phyloP scores from a whole-genome alignment of 2,113 vertebrate species.

The Ancistrus triradiatus region DNA sequence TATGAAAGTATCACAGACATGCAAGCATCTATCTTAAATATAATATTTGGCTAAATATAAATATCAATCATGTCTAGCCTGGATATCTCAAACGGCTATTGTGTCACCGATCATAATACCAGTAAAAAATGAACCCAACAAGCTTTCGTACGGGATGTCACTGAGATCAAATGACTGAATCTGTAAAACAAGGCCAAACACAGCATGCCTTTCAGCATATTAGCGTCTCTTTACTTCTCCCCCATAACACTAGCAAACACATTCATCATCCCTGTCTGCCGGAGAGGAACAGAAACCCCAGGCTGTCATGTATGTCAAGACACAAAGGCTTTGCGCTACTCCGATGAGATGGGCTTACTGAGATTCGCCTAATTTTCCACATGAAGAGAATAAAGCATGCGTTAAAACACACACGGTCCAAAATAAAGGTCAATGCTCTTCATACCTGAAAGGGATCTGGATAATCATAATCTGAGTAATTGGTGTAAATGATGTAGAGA shows the following conservation, averaged over 20 bases:
- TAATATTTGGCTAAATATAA: too few species aligned
- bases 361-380: constrained; percentile 21
- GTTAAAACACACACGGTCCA: background rate
- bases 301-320: constrained; percentile 33
- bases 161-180: constrained; percentile 2
- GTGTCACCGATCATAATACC: too few species aligned
- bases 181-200: constrained; percentile 27
- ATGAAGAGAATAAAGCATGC: constrained; percentile 16
- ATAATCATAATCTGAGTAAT: too few species aligned
- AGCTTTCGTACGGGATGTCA: background rate
- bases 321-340: constrained; percentile 3
- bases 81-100: too few species aligned
- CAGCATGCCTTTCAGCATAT: constrained; percentile 14
- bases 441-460: too few species aligned
- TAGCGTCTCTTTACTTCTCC: constrained; percentile 33
- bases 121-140: background rate
- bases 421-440: background rate
- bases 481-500: too few species aligned
- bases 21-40: too few species aligned
- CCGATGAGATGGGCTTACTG: constrained; percentile 10
- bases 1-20: too few species aligned
- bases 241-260: constrained; percentile 18
- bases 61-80: too few species aligned
- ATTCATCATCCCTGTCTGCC: constrained; percentile 33
- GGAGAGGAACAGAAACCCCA: constrained; percentile 10